Evolutionary conservation across 2,113 vertebrate species (phyloP), one percentile per base, ranked within the genome.

Genomic region (Pogona vitticeps): DNA sequence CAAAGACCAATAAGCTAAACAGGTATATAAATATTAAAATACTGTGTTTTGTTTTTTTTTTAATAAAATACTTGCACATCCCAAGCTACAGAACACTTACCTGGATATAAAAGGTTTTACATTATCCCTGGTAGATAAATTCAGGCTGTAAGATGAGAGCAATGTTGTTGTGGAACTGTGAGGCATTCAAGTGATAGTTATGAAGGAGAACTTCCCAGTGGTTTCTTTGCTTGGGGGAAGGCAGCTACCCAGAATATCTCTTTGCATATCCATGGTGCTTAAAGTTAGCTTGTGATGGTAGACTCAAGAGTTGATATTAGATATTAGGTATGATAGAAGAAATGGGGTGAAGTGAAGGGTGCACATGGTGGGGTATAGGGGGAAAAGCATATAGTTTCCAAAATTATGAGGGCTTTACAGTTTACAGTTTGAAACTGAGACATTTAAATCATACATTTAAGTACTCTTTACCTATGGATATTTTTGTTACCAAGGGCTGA

Each of bases 11-110:
- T 86, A 86, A 71, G 36, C 28, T 56, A 12, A 68, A 68, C 42
- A 77, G 59, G 59, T 68, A 33, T 56, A 20, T 85, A 77, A 67
- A 67, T 56, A 77, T 26, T 36, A 76, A 56, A 84, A 65, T 61
- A 76, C 46, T 26, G 18, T 31, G 59, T 84, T 84, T n/a, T n/a
- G n/a, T n/a, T n/a, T n/a, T n/a, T n/a, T n/a, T 83, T 83, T 42
- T 42, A 71, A 33, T 33, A 36, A 82, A 82, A 84, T 12, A 3
- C 9, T 59, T 75, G 36, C 28, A 42, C 56, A 42, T 73, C 31
- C 36, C 52, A 58, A 15, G 15, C 15, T 73, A 38, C 46, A 2
- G 65, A 63, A 42, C 36, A 6, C 20, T 33, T 71, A 6, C 46
- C 63, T 9, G 18, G 2, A 2, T 52, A 15, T 28, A 70, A 70